Evolutionary conservation across 2,888 invertebrate species (phyloP), one percentile per base, ranked within the genome.

Genomic region (Agonopterix alstromeriana): DNA sequence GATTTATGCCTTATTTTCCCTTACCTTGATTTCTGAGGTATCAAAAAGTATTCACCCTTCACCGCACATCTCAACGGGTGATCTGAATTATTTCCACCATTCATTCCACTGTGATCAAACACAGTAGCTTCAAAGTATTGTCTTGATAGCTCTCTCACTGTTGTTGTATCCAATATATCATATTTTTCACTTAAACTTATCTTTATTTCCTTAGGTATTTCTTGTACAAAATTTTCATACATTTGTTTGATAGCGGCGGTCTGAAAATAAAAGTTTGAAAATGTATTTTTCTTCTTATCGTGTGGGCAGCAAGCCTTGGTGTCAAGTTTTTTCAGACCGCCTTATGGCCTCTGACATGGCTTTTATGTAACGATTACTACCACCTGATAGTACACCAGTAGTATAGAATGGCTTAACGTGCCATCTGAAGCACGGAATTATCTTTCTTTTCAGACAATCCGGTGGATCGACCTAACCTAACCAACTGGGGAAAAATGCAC

Each of bases 21-120:
- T 54, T 94, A 96, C 76, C 78, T 84, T 55, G 91, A 92, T 43
- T 90, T 84, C 49, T 88, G 73, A 14, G 96, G 96, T 63, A 96
- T 91, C 12, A 95, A 69, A 77, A 90, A 94, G 48, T 72, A 65
- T 10, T 88, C 75, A 14, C 77, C 64, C 38, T 84, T 72, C 5
- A 92, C 66, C 50, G 63, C 66, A 56, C 90, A 90, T 60, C 89
- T 77, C 14, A 92, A 70, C 46, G 92, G 74, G 38, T 63, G 58
- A 4, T 88, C 72, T 5, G 82, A 85, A 46, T 79, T 77, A 65
- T 94, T 94, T 7, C 90, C 90, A 35, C 94, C 95, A 42, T 63
- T 72, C 1, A 77, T 47, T 1, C 74, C 76, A 1, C 8, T 46
- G 35, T 75, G 62, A 11, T 77, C 60, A 63, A 82, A 80, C 8